A percentile compares a stretch with the other conserved stretches of the same genome.
phyloP scores from a whole-genome alignment of 2,113 vertebrate species.

The Chelonoidis abingdonii region DNA sequence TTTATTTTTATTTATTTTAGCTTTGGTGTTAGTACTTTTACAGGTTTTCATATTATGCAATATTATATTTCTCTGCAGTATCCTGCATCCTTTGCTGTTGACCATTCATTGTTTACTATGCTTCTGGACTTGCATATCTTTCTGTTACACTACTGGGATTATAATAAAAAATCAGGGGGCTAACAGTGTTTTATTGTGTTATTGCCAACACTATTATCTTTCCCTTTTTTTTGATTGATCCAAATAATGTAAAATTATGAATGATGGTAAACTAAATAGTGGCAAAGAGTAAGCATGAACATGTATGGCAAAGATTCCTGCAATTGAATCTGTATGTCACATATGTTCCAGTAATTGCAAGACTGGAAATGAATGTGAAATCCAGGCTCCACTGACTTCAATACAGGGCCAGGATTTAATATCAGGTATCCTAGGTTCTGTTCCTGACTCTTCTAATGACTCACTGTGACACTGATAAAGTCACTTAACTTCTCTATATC shows the following conservation, averaged over 20 bases:
- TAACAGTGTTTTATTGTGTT: conserved; percentile 14
- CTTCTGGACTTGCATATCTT: conserved; percentile 18
- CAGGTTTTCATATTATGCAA: background rate
- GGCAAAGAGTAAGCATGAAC: background rate
- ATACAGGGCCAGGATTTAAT: background rate
- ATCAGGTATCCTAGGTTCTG: background rate
- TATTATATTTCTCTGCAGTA: background rate
- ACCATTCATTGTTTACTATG: background rate
- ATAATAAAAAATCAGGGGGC: conserved; percentile 16
- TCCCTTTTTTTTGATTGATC: background rate
- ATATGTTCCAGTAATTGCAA: background rate
- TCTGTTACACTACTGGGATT: background rate
- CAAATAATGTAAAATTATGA: conserved; percentile 25
- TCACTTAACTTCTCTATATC: background rate
- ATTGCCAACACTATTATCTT: background rate
- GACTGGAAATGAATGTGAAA: background rate
- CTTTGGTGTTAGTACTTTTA: background rate
- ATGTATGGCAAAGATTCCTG: background rate
- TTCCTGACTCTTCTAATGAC: background rate
- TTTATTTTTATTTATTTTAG: background rate
- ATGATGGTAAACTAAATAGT: background rate
- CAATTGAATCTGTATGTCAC: background rate
- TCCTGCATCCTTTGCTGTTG: background rate
- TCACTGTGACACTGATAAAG: background rate
- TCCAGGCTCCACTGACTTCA: background rate